Conservation (phyloP, 2,888 invertebrate species). For the Matsumyia berberina region DNA sequence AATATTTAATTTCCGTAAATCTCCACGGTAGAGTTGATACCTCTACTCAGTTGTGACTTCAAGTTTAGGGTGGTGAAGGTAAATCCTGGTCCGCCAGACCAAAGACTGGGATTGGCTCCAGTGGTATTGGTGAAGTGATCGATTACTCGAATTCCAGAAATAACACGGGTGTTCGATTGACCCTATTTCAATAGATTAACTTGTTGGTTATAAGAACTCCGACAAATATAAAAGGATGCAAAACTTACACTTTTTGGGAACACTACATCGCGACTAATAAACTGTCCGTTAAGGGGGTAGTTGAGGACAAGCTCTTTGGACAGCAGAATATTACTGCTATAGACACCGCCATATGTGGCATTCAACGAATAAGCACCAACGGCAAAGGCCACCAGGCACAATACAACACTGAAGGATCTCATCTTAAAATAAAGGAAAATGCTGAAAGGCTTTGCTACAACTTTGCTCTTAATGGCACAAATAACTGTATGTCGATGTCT, state of each 20-base stretch:
- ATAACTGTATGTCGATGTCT: background rate
- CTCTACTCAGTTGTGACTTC: conserved; percentile 45
- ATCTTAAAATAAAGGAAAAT: conserved; percentile 16
- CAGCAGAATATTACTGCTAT: conserved; percentile 18
- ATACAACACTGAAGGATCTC: conserved; percentile 31
- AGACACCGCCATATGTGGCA: conserved; percentile 43
- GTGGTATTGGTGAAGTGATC: conserved; percentile 54
- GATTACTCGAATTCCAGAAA: conserved; percentile 45
- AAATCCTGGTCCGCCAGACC: conserved; percentile 61
- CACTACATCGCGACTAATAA: conserved; percentile 20
- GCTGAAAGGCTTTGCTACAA: background rate
- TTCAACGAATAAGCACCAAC: conserved; percentile 34
- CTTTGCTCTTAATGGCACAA: background rate
- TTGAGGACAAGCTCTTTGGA: conserved; percentile 34
- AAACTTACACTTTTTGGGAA: conserved; percentile 56
- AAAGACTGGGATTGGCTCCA: conserved; percentile 54
- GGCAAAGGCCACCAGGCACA: conserved; percentile 34
- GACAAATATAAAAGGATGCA: no score
- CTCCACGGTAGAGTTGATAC: conserved; percentile 56
- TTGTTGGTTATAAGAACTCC: background rate
- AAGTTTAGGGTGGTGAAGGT: conserved; percentile 49
- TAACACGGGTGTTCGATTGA: conserved; percentile 49
- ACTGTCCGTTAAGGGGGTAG: conserved; percentile 33
- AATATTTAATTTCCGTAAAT: conserved; percentile 42
- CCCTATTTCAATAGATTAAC: conserved; percentile 22